Evolutionary conservation across 2,888 invertebrate species (phyloP).

Genomic region (Gortyna flavago): DNA sequence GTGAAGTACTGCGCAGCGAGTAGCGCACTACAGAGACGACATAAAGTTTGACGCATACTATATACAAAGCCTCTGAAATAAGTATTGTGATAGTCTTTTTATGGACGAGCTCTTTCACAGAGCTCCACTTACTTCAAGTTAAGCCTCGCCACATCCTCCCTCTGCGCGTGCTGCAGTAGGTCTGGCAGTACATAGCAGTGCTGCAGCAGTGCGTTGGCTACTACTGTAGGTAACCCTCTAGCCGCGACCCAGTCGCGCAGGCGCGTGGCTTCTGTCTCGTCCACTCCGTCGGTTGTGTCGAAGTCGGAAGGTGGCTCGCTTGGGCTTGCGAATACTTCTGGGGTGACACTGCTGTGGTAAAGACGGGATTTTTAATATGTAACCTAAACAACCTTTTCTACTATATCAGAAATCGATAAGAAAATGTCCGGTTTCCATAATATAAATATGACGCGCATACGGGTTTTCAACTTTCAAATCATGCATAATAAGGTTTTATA

Average conservation of each 20-base stretch:
- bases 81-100: not conserved
- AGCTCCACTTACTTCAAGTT: constrained; percentile 74
- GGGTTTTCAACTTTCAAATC: too few species aligned
- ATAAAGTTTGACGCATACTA: not conserved
- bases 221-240: constrained; percentile 92
- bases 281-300: constrained; percentile 30
- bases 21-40: not conserved
- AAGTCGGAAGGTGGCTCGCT: constrained; percentile 20
- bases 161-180: constrained; percentile 93
- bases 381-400: not conserved
- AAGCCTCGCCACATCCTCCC: constrained; percentile 95
- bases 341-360: constrained; percentile 58
- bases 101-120: not conserved
- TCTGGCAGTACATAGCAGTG: constrained; percentile 95
- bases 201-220: constrained; percentile 91
- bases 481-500: too few species aligned
- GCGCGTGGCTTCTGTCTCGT: constrained; percentile 70
- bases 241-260: constrained; percentile 93
- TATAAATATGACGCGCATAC: too few species aligned
- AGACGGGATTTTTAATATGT: not conserved
- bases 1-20: not conserved
- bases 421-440: too few species aligned
- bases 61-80: not conserved
- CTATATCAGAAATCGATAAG: not conserved
- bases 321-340: constrained; percentile 59